Conservation (phyloP, 1,140 invertebrate species). For the Drosophila sulfurigaster region DNA sequence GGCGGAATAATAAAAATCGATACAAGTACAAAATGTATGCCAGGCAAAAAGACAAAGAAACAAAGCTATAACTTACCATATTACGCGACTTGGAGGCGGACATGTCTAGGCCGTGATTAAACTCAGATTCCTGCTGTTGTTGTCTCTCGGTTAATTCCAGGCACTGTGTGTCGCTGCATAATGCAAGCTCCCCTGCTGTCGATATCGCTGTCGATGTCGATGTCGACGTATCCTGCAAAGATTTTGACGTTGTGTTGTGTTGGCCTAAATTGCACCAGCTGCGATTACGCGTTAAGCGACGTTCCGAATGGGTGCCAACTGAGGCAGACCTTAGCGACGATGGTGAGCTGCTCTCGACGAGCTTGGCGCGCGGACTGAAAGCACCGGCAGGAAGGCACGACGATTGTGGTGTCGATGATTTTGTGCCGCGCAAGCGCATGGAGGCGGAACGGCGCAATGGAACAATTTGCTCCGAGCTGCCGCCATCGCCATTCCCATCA, state of each 20-base stretch:
- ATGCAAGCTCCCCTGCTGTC: slow-evolving; percentile 36
- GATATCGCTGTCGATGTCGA: not conserved
- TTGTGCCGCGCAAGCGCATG: slow-evolving; percentile 74
- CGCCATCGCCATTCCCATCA: slow-evolving; percentile 13
- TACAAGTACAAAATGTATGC: slow-evolving; percentile 45
- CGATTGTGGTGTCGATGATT: slow-evolving; percentile 41
- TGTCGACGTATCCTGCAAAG: not conserved
- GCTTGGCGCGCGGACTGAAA: slow-evolving; percentile 77
- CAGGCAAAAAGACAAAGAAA: not conserved
- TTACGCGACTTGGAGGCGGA: slow-evolving; percentile 67
- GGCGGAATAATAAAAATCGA: slow-evolving; percentile 64
- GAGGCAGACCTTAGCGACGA: slow-evolving; percentile 16
- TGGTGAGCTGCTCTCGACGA: slow-evolving; percentile 49
- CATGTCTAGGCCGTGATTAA: slow-evolving; percentile 34
- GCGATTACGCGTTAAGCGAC: slow-evolving; percentile 57
- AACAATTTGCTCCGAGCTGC: slow-evolving; percentile 12
- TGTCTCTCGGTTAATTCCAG: slow-evolving; percentile 42
- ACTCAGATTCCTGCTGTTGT: slow-evolving; percentile 8
- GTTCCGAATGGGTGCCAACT: slow-evolving; percentile 12
- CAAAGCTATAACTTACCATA: slow-evolving; percentile 63
- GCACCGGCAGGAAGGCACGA: slow-evolving; percentile 35
- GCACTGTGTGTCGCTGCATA: slow-evolving; percentile 58
- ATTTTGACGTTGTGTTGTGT: slow-evolving; percentile 40
- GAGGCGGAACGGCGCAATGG: slow-evolving; percentile 68
- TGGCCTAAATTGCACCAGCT: slow-evolving; percentile 71